phyloP scores from a whole-genome alignment of 2,888 invertebrate genomes.

The Trimorus sp. region DNA sequence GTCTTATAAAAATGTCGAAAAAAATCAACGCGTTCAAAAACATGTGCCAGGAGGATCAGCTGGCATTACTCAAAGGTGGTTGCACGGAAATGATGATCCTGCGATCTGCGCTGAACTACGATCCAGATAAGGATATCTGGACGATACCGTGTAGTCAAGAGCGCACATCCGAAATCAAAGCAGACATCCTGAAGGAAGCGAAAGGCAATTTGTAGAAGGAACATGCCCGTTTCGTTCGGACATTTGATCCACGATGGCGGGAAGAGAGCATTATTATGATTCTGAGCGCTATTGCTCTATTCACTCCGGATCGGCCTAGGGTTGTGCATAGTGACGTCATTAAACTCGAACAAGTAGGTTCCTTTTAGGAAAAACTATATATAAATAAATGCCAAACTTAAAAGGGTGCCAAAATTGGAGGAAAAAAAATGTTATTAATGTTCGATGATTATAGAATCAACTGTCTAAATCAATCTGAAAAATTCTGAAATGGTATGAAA shows the following conservation, averaged over 20 bases:
- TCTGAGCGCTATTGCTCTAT: conserved; percentile 94
- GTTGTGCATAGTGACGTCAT: conserved; percentile 93
- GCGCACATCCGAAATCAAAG: conserved; percentile 84
- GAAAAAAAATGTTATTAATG: too few relatives aligned
- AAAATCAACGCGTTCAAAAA: conserved; percentile 93
- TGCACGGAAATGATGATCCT: too few relatives aligned
- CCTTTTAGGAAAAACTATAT: background rate
- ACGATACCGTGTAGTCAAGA: too few relatives aligned
- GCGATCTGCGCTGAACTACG: too few relatives aligned
- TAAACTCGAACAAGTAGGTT: conserved; percentile 89
- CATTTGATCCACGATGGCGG: conserved; percentile 93
- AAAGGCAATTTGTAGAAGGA: conserved; percentile 94
- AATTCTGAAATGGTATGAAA: too few relatives aligned
- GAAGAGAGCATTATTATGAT: conserved; percentile 96
- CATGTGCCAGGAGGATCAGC: conserved; percentile 19
- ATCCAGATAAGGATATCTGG: too few relatives aligned
- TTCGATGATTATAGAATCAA: too few relatives aligned
- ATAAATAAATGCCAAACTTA: conserved; percentile 2
- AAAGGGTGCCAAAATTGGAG: too few relatives aligned
- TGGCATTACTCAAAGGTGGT: too few relatives aligned
- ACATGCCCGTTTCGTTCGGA: conserved; percentile 91
- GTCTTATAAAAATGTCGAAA: conserved; percentile 92
- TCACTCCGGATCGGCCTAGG: conserved; percentile 91
- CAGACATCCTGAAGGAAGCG: conserved; percentile 94
- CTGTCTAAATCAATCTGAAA: too few relatives aligned